Evolutionary conservation across 2,113 vertebrate genomes (phyloP), one percentile per base, ranked within the genome.

Genomic region (Phoxinus phoxinus): DNA sequence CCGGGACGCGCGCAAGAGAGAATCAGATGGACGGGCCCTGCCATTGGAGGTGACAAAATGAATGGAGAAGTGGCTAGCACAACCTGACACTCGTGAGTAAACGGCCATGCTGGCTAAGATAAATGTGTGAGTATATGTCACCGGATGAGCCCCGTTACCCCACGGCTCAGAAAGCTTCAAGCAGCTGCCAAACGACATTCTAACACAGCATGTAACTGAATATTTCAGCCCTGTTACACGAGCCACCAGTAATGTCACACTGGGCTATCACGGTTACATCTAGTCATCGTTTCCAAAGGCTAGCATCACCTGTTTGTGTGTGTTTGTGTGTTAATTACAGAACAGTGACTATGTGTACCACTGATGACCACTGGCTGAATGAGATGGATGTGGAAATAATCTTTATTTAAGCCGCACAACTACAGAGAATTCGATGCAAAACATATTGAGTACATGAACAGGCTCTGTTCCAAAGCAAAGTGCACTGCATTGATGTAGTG

Each of bases 31-130:
- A 92, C 48, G 86, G 87, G 83, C 86, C 76, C 88, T 90, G 87
- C 86, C 87, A 91, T 73, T 84, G 89, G 77, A 90, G 87, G 74
- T 87, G 86, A 88, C 67, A 75, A 88, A 86, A 86, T 84, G 37
- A 85, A 67, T 63, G 48, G 88, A 67, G 77, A 81, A 87, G 58
- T 41, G 79, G 71, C 77, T 85, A 67, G 61, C 61, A 73, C 58
- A 65, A 73, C 73, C 59, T 87, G 65, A 86, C 85, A 80, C 84
- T 69, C 74, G 35, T 73, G 35, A 73, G 69, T 74, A 65, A 86
- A 84, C 21, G 83, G 44, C 79, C 30, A 56, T 51, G 53, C 51
- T 74, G 71, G 69, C 65, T 51, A 77, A 73, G 41, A 46, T 65
- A 67, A 48, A 48, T 72, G 59, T 71, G 75, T 61, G 71, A 65